Conservation (phyloP, 2,888 invertebrate genomes). For the Neoaliturus tenellus region DNA sequence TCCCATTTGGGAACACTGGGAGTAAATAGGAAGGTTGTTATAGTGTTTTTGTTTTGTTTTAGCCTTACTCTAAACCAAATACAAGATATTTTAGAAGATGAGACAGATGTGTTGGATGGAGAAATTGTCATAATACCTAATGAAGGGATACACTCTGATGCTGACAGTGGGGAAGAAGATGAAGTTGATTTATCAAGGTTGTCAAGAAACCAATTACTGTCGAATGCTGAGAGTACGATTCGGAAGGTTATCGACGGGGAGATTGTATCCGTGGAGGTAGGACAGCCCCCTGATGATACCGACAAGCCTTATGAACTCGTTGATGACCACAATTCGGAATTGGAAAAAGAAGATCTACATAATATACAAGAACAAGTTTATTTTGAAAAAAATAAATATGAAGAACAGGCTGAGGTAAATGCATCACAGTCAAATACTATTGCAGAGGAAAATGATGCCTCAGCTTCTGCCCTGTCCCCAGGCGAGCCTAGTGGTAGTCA, state of each 20-base stretch:
- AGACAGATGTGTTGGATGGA: background rate
- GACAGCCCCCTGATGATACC: background rate
- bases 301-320: no score
- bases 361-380: no score
- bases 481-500: background rate
- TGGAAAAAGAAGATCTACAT: no score
- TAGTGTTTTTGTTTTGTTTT: background rate
- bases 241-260: background rate
- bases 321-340: no score
- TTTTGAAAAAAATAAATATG: background rate
- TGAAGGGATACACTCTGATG: background rate
- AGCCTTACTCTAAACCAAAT: constrained; percentile 6
- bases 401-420: background rate
- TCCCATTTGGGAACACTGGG: constrained; percentile 23
- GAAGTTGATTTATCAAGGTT: background rate
- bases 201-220: background rate
- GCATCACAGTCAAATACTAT: background rate
- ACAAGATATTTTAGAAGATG: background rate
- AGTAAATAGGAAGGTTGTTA: background rate
- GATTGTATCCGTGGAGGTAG: background rate
- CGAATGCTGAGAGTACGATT: background rate
- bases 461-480: background rate
- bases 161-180: background rate
- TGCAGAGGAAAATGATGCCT: background rate
- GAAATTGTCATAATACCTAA: background rate